Evolutionary conservation across 1,140 invertebrate species (phyloP).

Genomic region (Agrilus planipennis): DNA sequence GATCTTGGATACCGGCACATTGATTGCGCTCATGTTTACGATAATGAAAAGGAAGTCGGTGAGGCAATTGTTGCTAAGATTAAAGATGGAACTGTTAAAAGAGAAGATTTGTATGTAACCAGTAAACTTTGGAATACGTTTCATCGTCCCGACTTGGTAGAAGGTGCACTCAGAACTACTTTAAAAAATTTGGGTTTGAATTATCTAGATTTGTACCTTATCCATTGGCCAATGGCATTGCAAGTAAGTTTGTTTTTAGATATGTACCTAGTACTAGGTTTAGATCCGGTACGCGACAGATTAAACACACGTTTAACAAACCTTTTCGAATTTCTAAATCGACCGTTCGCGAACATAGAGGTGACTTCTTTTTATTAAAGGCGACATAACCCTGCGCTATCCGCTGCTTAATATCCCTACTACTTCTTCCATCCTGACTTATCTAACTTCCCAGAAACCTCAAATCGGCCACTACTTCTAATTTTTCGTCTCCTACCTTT

Average conservation of each 20-base stretch:
- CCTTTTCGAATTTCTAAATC: no score
- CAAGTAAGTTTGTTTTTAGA: conserved; percentile 3
- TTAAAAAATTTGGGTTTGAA: conserved; percentile 48
- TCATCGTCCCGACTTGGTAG: conserved; percentile 45
- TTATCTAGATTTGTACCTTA: conserved; percentile 65
- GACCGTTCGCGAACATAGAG: no score
- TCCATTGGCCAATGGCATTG: conserved; percentile 60
- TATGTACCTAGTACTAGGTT: no score
- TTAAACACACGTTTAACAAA: no score
- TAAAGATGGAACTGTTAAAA: conserved; percentile 49
- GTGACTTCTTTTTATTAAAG: no score
- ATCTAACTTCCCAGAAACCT: no score
- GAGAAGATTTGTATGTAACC: conserved; percentile 49
- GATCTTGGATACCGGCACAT: conserved; percentile 58
- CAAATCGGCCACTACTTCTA: no score
- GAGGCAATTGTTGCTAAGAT: conserved; percentile 59
- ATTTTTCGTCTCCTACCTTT: no score
- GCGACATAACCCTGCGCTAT: no score
- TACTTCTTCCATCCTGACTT: no score
- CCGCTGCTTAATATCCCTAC: no score
- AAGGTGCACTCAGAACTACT: conserved; percentile 44
- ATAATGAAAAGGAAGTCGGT: conserved; percentile 74
- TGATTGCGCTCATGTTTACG: conserved; percentile 53
- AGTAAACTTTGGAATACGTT: conserved; percentile 57
- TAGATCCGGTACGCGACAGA: no score